Evolutionary conservation across 2,113 vertebrate genomes (phyloP).

Genomic region (Takifugu flavidus): DNA sequence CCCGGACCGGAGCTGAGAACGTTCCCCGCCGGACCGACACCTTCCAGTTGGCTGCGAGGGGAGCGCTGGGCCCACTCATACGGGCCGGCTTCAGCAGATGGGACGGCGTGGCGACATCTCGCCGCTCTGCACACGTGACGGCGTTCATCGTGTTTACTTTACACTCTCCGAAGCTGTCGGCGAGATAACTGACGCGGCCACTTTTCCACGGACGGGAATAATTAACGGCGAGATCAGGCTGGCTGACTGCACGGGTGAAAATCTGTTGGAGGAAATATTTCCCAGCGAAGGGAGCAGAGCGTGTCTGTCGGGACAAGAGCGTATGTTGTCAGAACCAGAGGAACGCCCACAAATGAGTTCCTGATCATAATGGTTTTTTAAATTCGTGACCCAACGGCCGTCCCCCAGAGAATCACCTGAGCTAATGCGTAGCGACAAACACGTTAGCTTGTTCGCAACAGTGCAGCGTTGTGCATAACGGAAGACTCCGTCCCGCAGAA

Average conservation of each 20-base stretch:
- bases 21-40: constrained; percentile 16
- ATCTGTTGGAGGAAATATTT: constrained; percentile 26
- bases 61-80: neutral
- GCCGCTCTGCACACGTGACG: constrained; percentile 12
- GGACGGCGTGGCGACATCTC: constrained; percentile 8
- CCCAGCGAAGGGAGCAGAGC: constrained; percentile 3
- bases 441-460: too few species aligned
- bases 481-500: too few species aligned
- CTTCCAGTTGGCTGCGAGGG: constrained; percentile 31
- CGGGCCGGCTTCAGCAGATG: constrained; percentile 20
- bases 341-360: neutral
- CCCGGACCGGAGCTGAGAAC: neutral
- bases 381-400: too few species aligned
- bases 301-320: constrained; percentile 13
- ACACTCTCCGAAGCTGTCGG: constrained; percentile 27
- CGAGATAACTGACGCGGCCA: neutral
- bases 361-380: too few species aligned
- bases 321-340: constrained; percentile 12
- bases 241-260: constrained; percentile 7
- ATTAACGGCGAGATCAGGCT: constrained; percentile 17
- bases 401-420: too few species aligned
- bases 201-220: constrained; percentile 9
- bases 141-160: constrained; percentile 32
- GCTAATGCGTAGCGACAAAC: too few species aligned
- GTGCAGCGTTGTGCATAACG: too few species aligned